phyloP scores from a whole-genome alignment of 2,888 invertebrate genomes.

The Archips xylosteana region DNA sequence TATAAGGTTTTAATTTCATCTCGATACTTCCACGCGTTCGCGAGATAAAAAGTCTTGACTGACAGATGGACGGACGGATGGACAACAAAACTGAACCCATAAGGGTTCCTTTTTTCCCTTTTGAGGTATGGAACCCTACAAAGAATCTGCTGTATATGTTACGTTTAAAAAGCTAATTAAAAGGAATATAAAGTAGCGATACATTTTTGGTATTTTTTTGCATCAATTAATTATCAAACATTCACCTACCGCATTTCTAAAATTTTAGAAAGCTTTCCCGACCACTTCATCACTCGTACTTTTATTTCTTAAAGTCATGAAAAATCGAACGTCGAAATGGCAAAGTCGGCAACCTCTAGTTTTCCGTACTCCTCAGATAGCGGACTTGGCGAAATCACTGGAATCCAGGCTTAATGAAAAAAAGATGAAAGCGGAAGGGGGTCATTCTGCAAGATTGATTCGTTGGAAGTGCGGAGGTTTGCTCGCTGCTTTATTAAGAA shows the following conservation, averaged over 20 bases:
- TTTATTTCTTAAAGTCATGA: neutral
- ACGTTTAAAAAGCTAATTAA: too few species aligned
- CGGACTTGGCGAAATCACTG: conserved; percentile 33
- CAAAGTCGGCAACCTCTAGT: conserved; percentile 14
- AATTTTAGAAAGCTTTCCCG: neutral
- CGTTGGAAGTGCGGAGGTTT: conserved; percentile 27
- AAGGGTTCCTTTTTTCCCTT: too few species aligned
- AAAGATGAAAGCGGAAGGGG: conserved; percentile 42
- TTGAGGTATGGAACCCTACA: too few species aligned
- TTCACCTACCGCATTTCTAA: neutral
- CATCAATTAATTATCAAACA: too few species aligned
- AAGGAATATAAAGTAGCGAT: too few species aligned
- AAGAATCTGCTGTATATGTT: too few species aligned
- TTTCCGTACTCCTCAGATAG: conserved; percentile 23
- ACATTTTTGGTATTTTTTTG: too few species aligned
- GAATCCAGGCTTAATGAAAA: conserved; percentile 42
- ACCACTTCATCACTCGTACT: neutral
- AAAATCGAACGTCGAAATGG: conserved; percentile 11
- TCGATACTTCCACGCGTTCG: too few species aligned
- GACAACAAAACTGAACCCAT: too few species aligned
- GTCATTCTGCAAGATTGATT: conserved; percentile 42
- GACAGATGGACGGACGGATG: too few species aligned
- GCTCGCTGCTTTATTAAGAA: conserved; percentile 38
- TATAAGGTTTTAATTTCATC: too few species aligned
- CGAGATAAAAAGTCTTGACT: too few species aligned